Evolutionary conservation across 2,113 vertebrate genomes (phyloP), one percentile per base, ranked within the genome.

Genomic region (Actenoides hombroni): DNA sequence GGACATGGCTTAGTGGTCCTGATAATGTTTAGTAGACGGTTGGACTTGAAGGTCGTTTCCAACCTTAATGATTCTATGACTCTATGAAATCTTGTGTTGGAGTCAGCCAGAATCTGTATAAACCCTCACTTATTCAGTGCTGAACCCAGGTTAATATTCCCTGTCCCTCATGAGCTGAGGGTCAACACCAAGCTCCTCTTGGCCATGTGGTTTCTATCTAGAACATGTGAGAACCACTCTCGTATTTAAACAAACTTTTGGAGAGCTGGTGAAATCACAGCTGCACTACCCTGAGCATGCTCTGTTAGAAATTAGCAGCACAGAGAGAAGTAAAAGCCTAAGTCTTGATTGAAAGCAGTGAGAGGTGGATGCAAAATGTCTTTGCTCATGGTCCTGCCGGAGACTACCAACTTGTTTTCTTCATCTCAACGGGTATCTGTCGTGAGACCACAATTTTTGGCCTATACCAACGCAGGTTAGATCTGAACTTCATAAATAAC

Each of bases 81-180:
- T 42, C 42, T 42, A 42, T 42, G 42, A 13, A 56, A 3, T 56
- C 24, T 65, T 49, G 20, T 0, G 0, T 3, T 24, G 12, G 56
- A 65, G 12, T 18, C 6, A 4, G 6, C 9, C 69, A 49, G 65
- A 80, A 63, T 13, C n/a, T 9, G 6, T 23, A 13, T 13, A 63
- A 6, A 56, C 9, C 14, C 25, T 54, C 0, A 0, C 29, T 53
- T 54, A 5, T 20, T 63, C 48, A 7, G 37, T 0, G 3, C 28
- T 37, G 24, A 73, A 61, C 71, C 68, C n/a, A 23, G 39, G 16
- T 42, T 35, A n/a, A 49, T 44, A 42, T 56, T 60, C 39, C n/a
- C 16, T 11, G 11, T 65, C 63, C 48, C 46, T 57, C 17, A 4
- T 39, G 57, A 44, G 23, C 26, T 5, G 49, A 76, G 26, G 35